These are phyloP conservation scores for Galerucella nymphaeae DNA, from an alignment of 2,888 invertebrate genomes.

Conservation along the genomic window DNA sequence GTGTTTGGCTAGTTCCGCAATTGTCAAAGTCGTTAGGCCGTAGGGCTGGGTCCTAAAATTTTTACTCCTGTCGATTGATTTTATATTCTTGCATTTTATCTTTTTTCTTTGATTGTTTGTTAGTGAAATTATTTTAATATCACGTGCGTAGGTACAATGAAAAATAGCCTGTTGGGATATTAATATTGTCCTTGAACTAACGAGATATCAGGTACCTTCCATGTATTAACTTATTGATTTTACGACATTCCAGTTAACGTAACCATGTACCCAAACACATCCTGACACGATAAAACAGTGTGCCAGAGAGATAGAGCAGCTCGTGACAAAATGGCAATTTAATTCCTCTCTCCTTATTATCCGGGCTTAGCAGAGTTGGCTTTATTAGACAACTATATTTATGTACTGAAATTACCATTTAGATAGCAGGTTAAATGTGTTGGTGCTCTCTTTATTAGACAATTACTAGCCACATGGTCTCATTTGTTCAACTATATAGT, in stretches of 20 bases:
- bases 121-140: background rate
- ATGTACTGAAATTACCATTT: background rate
- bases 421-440: background rate
- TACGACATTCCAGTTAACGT: slow-evolving; percentile 1
- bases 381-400: background rate
- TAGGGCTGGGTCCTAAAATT: too few relatives aligned
- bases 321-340: background rate
- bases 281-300: slow-evolving; percentile 13
- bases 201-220: background rate
- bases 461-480: background rate
- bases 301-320: background rate
- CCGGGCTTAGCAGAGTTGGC: background rate
- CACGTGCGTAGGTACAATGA: background rate
- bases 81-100: too few relatives aligned
- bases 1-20: too few relatives aligned
- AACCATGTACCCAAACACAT: slow-evolving; percentile 1
- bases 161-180: background rate
- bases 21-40: too few relatives aligned
- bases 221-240: slow-evolving; percentile 14
- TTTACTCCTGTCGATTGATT: too few relatives aligned
- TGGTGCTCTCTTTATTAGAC: background rate
- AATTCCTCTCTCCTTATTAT: slow-evolving; percentile 5
- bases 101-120: background rate
- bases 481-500: too few relatives aligned
- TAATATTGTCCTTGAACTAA: background rate